Evolutionary conservation across 2,113 vertebrate species (phyloP).

Genomic region (Nibea coibor): DNA sequence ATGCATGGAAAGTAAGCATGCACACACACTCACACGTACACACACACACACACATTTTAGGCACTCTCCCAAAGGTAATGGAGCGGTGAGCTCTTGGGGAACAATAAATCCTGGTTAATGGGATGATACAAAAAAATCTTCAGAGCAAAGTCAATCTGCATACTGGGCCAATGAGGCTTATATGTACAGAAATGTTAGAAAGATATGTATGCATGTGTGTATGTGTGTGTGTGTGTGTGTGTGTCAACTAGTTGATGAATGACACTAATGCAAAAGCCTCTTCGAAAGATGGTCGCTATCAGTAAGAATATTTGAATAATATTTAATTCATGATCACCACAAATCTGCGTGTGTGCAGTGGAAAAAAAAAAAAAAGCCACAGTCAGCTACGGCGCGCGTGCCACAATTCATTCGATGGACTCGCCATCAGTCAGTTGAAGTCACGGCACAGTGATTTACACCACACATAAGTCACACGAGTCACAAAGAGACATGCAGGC

Average conservation of each 20-base stretch:
- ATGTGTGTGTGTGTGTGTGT: neutral
- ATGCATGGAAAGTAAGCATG: slow-evolving; percentile 21
- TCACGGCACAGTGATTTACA: slow-evolving; percentile 64
- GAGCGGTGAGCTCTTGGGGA: slow-evolving; percentile 73
- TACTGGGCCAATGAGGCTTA: slow-evolving; percentile 56
- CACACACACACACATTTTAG: slow-evolving; percentile 32
- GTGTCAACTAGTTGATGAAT: slow-evolving; percentile 12
- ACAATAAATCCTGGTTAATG: slow-evolving; percentile 82
- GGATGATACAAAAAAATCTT: slow-evolving; percentile 74
- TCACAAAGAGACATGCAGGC: slow-evolving; percentile 33
- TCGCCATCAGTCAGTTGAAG: slow-evolving; percentile 56
- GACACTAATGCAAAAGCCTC: slow-evolving; percentile 33
- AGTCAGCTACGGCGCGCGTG: slow-evolving; percentile 23
- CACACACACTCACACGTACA: slow-evolving; percentile 23
- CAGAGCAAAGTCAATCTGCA: slow-evolving; percentile 74
- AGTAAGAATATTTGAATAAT: slow-evolving; percentile 46
- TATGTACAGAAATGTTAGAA: slow-evolving; percentile 48
- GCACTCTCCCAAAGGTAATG: slow-evolving; percentile 77
- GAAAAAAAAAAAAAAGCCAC: slow-evolving; percentile 5
- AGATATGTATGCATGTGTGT: neutral
- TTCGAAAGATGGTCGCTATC: slow-evolving; percentile 26
- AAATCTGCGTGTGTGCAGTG: slow-evolving; percentile 21
- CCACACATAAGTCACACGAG: slow-evolving; percentile 54
- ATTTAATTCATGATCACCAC: slow-evolving; percentile 30
- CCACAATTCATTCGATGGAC: slow-evolving; percentile 57